Percentiles rank a stretch among this genome's conserved stretches.
phyloP scores from a whole-genome alignment of 2,797 vertebrate species.

The Hoplostethus atlanticus region DNA sequence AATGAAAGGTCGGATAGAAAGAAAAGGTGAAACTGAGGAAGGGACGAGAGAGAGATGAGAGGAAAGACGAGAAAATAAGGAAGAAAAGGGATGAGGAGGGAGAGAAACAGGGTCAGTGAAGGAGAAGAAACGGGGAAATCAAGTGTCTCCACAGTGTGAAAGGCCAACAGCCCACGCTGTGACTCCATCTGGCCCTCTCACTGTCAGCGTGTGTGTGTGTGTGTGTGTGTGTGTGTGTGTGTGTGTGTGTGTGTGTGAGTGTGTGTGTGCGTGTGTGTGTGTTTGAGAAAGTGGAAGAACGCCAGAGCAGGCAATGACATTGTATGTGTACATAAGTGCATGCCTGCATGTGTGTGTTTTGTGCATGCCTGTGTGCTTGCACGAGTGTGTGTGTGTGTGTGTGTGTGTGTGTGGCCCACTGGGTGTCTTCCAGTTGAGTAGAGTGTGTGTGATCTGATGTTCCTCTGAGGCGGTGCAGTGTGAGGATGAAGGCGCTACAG shows the following conservation, averaged over 20 bases:
- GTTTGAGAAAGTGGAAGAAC: slow-evolving; percentile 24
- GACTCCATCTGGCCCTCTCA: slow-evolving; percentile 81
- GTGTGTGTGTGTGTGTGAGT: slow-evolving; percentile 26
- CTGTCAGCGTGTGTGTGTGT: slow-evolving; percentile 53
- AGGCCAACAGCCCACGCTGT: slow-evolving; percentile 81
- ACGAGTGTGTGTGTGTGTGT: slow-evolving; percentile 20
- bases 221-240: slow-evolving; percentile 26
- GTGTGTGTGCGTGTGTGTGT: slow-evolving; percentile 13
- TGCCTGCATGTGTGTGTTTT: slow-evolving; percentile 50
- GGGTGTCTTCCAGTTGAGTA: background rate
- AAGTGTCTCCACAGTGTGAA: slow-evolving; percentile 75
- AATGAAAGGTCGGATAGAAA: slow-evolving; percentile 33
- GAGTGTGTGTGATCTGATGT: slow-evolving; percentile 2
- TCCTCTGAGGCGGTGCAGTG: background rate
- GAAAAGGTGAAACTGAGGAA: slow-evolving; percentile 3
- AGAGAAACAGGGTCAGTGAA: slow-evolving; percentile 43
- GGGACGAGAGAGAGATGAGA: background rate
- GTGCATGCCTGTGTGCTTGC: slow-evolving; percentile 20
- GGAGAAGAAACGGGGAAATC: slow-evolving; percentile 67
- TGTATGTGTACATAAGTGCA: slow-evolving; percentile 27
- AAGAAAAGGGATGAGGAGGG: slow-evolving; percentile 23
- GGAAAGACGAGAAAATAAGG: slow-evolving; percentile 8
- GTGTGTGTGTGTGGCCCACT: background rate
- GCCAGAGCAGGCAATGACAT: slow-evolving; percentile 58
- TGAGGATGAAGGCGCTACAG: background rate